Percentiles rank a stretch among this genome's conserved stretches.
These are phyloP conservation scores for Phaenicophaeus curvirostris DNA, from an alignment of 2,797 vertebrate genomes.

Conservation along the genomic window DNA sequence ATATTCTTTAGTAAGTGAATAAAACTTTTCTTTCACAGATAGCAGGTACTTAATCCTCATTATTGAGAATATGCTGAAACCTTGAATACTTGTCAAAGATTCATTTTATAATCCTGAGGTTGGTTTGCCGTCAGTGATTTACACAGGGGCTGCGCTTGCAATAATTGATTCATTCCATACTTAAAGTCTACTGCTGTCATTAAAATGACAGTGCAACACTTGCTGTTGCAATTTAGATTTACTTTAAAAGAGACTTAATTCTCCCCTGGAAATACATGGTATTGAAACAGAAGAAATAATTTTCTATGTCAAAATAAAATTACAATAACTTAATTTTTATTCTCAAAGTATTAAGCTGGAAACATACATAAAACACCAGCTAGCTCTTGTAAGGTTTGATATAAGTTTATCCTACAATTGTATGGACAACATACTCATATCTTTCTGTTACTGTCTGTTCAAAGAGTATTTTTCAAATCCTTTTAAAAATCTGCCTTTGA, in stretches of 20 bases:
- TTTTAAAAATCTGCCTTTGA: not conserved
- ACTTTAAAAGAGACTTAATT: conserved; percentile 17
- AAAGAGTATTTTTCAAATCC: not conserved
- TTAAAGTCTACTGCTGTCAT: conserved; percentile 72
- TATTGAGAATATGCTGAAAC: conserved; percentile 73
- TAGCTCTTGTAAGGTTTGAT: not conserved
- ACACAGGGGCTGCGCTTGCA: conserved; percentile 66
- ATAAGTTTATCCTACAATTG: conserved; percentile 29
- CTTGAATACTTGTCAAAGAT: conserved; percentile 75
- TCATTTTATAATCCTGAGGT: conserved; percentile 74
- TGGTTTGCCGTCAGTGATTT: conserved; percentile 72
- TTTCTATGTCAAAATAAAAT: conserved; percentile 62
- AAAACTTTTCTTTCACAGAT: conserved; percentile 75
- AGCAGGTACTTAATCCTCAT: conserved; percentile 75
- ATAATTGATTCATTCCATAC: conserved; percentile 78
- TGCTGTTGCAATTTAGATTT: conserved; percentile 66
- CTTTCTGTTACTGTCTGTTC: not conserved
- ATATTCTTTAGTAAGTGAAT: conserved; percentile 71
- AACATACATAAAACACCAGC: conserved; percentile 8
- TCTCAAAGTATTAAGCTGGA: conserved; percentile 35
- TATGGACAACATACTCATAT: not conserved
- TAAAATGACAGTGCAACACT: conserved; percentile 70
- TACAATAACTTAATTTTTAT: conserved; percentile 14
- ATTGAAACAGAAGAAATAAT: conserved; percentile 43
- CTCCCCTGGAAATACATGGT: conserved; percentile 1